Conservation (phyloP, 2,797 vertebrate genomes). For the Meriones psammophilus region DNA sequence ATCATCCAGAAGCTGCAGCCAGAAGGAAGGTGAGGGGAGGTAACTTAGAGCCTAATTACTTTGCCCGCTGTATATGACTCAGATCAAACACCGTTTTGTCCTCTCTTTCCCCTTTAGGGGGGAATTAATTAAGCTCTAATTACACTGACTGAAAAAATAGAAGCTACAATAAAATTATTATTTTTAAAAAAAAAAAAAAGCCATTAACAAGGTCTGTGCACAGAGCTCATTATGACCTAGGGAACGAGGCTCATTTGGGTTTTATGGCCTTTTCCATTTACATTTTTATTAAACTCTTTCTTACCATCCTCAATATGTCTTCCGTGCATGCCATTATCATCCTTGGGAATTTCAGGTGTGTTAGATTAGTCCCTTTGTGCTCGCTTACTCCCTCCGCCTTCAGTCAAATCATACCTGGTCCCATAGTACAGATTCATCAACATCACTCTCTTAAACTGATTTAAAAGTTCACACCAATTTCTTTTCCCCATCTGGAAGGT, state of each 20-base stretch:
- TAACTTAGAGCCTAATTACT: slow-evolving; percentile 72
- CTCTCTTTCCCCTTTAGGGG: slow-evolving; percentile 79
- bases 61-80: slow-evolving; percentile 54
- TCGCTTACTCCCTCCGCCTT: slow-evolving; percentile 55
- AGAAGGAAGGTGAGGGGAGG: slow-evolving; percentile 35
- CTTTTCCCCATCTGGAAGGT: slow-evolving; percentile 21
- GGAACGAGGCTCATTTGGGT: slow-evolving; percentile 82
- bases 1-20: neutral
- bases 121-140: slow-evolving; percentile 80
- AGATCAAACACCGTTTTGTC: slow-evolving; percentile 80
- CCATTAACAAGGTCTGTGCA: slow-evolving; percentile 76
- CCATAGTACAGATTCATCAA: slow-evolving; percentile 45
- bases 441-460: neutral
- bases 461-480: slow-evolving; percentile 66
- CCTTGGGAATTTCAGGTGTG: slow-evolving; percentile 67
- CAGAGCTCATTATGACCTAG: slow-evolving; percentile 83
- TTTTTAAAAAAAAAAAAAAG: neutral
- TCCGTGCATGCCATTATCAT: slow-evolving; percentile 63
- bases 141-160: slow-evolving; percentile 77
- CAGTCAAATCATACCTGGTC: neutral
- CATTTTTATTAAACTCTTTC: slow-evolving; percentile 84
- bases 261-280: slow-evolving; percentile 81
- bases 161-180: slow-evolving; percentile 83
- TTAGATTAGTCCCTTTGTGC: slow-evolving; percentile 65
- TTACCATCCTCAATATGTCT: slow-evolving; percentile 77